Evolutionary conservation across 2,888 invertebrate species (phyloP).

Genomic region (Epiperipatus broadwayi): DNA sequence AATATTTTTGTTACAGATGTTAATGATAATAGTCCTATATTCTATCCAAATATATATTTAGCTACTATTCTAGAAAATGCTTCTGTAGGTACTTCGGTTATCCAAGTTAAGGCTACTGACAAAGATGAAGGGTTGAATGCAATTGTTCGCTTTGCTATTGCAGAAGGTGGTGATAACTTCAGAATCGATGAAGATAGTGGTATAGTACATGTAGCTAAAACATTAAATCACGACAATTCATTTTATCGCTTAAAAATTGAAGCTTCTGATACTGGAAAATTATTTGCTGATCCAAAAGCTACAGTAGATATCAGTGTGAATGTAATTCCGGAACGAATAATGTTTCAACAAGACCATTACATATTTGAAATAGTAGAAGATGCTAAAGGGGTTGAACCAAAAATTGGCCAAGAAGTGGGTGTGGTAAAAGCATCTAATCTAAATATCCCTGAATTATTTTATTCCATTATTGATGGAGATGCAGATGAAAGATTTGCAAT

Average conservation of each 20-base stretch:
- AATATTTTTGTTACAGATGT: slow-evolving; percentile 58
- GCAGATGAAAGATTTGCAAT: slow-evolving; percentile 54
- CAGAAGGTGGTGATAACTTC: slow-evolving; percentile 49
- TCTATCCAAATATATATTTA: slow-evolving; percentile 74
- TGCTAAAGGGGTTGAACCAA: slow-evolving; percentile 39
- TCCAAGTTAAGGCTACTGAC: slow-evolving; percentile 61
- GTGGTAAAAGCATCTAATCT: slow-evolving; percentile 32
- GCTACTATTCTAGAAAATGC: slow-evolving; percentile 50
- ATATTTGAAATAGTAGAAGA: slow-evolving; percentile 67
- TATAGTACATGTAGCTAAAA: slow-evolving; percentile 45
- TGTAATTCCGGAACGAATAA: slow-evolving; percentile 44
- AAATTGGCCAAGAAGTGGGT: slow-evolving; percentile 54
- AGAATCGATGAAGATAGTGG: slow-evolving; percentile 57
- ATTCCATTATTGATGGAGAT: slow-evolving; percentile 62
- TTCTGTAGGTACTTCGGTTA: slow-evolving; percentile 41
- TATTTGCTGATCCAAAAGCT: slow-evolving; percentile 39
- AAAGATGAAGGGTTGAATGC: slow-evolving; percentile 74
- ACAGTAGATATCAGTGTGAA: slow-evolving; percentile 14
- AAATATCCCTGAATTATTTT: slow-evolving; percentile 40
- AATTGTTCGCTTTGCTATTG: slow-evolving; percentile 38
- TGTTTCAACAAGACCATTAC: slow-evolving; percentile 47
- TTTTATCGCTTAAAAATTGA: too few species aligned
- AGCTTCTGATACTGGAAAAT: slow-evolving; percentile 19
- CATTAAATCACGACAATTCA: too few species aligned
- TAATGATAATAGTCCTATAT: slow-evolving; percentile 77